Evolutionary conservation across 2,888 invertebrate genomes (phyloP).

Genomic region (Aphrophora alni): DNA sequence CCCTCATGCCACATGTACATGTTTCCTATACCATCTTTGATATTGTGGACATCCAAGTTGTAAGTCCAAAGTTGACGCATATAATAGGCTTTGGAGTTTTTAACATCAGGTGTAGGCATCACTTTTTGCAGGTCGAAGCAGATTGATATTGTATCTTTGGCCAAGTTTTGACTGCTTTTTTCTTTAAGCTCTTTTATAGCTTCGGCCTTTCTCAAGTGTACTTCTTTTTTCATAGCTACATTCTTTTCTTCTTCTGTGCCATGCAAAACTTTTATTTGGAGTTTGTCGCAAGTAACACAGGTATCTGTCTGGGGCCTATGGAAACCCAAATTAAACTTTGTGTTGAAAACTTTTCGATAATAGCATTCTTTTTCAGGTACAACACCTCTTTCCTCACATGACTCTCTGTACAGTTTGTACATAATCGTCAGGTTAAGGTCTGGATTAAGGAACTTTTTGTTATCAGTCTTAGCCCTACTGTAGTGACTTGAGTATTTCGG

Average conservation of each 20-base stretch:
- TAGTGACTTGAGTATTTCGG: slow-evolving; percentile 32
- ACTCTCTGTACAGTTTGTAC: slow-evolving; percentile 20
- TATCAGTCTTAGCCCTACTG: slow-evolving; percentile 7
- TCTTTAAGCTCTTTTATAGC: slow-evolving; percentile 14
- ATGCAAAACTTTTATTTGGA: slow-evolving; percentile 9
- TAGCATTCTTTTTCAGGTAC: slow-evolving; percentile 19
- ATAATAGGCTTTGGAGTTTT: slow-evolving; percentile 15
- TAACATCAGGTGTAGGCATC: slow-evolving; percentile 14
- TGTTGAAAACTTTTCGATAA: slow-evolving; percentile 20
- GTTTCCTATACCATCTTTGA: background rate
- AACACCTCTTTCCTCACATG: slow-evolving; percentile 12
- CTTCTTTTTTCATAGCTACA: background rate
- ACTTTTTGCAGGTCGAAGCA: slow-evolving; percentile 24
- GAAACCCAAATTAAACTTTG: slow-evolving; percentile 26
- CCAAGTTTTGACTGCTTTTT: background rate
- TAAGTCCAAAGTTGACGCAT: slow-evolving; percentile 10
- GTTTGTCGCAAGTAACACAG: slow-evolving; percentile 19
- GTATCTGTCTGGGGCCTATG: slow-evolving; percentile 19
- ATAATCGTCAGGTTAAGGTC: slow-evolving; percentile 15
- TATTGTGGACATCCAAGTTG: slow-evolving; percentile 9
- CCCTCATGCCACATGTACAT: slow-evolving; percentile 29
- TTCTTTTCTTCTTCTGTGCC: slow-evolving; percentile 7
- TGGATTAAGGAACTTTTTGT: slow-evolving; percentile 6
- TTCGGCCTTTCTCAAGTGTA: slow-evolving; percentile 21
- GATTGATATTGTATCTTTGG: background rate